Evolutionary conservation across 2,113 vertebrate genomes (phyloP), one percentile per base, ranked within the genome.

Genomic region (Megaptera novaeangliae): DNA sequence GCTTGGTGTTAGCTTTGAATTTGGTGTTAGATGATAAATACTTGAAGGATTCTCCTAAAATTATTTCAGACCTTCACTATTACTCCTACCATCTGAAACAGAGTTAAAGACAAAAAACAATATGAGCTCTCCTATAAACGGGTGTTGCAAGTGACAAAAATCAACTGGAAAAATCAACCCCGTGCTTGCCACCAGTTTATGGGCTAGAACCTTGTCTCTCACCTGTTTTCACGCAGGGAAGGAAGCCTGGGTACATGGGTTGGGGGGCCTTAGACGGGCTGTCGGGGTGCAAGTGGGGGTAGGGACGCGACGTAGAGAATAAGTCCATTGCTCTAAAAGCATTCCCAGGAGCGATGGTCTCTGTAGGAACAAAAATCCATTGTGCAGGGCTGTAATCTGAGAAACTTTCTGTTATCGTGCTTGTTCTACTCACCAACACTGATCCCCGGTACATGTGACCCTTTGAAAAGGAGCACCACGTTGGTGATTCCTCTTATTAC

Each of bases 361-460:
- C 97, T 8, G 2, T 36, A 93, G 89, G 52, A 97, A 98, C 98
- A 77, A 88, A 97, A 98, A 88, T 96, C 63, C 72, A 55, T 94
- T 97, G 71, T 97, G 52, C 61, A 59, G 64, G 41, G 8, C 41
- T 93, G 72, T 97, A 98, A 98, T 93, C 80, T 90, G 95, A 98
- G 97, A 97, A 98, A 97, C 75, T 97, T 98, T 96, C 86, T 97
- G 91, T 98, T 97, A 83, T 27, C 0, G 0, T 44, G 41, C 64
- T 97, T 81, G 88, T 97, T 97, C 96, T 95, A 75, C 96, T 98
- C 95, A 82, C 69, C 93, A 97, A 41, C 81, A 95, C 91, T 96
- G 96, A 97, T 98, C 94, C 95, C 44, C 0, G 0, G 72, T 95
- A 96, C 86, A 90, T 93, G 96, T 97, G 97, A 97, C 93, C 90